Evolutionary conservation across 2,113 vertebrate species (phyloP).

Genomic region (Menura novaehollandiae): DNA sequence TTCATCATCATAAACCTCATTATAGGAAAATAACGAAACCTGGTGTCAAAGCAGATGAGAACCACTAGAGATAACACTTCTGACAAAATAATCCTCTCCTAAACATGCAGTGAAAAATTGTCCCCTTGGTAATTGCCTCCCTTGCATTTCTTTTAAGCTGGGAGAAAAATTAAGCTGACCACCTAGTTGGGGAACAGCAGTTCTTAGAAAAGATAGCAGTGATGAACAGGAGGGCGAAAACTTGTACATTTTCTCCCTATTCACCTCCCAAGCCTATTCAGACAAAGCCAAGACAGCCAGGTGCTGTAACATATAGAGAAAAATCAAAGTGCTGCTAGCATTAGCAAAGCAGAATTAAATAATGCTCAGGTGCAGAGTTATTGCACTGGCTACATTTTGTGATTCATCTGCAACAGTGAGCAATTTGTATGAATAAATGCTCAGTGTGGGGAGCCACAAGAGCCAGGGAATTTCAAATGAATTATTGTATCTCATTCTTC

Average conservation of each 20-base stretch:
- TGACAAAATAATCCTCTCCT: not conserved
- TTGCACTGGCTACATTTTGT: not conserved
- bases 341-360: not conserved
- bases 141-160: not conserved
- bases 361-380: conserved; percentile 38
- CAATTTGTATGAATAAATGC: conserved; percentile 26
- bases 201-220: not conserved
- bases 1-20: not conserved
- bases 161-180: not conserved
- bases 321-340: not conserved
- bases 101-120: not conserved
- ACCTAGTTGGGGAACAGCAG: not conserved
- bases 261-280: not conserved
- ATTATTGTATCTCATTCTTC: not conserved
- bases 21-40: not conserved
- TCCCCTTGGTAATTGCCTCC: not conserved
- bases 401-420: conserved; percentile 30
- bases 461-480: not conserved
- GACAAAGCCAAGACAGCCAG: not conserved
- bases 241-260: not conserved
- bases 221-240: not conserved
- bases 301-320: not conserved
- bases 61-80: not conserved
- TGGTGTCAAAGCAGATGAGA: not conserved
- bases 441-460: not conserved